Percentiles rank a stretch among this genome's conserved stretches.
These are phyloP conservation scores for Crambe crambe DNA, from an alignment of 37 sponge, comb jelly and placozoan species.

Conservation along the genomic window DNA sequence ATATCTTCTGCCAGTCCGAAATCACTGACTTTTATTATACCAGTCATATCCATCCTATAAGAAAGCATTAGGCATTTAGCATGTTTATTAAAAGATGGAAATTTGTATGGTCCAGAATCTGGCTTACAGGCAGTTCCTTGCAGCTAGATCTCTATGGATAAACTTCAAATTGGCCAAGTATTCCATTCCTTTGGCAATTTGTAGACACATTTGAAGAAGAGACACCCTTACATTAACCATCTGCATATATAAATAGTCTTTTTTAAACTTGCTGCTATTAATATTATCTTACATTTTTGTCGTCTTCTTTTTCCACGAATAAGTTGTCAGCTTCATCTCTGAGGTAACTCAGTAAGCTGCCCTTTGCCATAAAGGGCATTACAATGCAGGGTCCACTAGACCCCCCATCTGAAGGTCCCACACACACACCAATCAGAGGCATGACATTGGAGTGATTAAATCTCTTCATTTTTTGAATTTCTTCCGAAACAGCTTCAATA, in stretches of 20 bases:
- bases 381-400: slow-evolving; percentile 24
- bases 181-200: slow-evolving; percentile 47
- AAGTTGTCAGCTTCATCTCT: slow-evolving; percentile 7
- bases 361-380: slow-evolving; percentile 40
- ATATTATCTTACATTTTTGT: slow-evolving; percentile 11
- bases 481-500: slow-evolving; percentile 8
- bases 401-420: slow-evolving; percentile 2
- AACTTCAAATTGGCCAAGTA: slow-evolving; percentile 13
- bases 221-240: neutral
- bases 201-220: slow-evolving; percentile 21
- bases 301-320: neutral
- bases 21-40: slow-evolving; percentile 20
- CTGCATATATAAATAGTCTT: neutral
- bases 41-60: slow-evolving; percentile 7
- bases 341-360: slow-evolving; percentile 24
- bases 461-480: slow-evolving; percentile 12
- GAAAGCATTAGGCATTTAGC: no score
- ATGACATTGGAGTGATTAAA: slow-evolving; percentile 47
- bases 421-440: slow-evolving; percentile 39
- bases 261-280: neutral
- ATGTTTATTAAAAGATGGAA: no score
- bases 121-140: slow-evolving; percentile 52
- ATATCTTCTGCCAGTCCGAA: slow-evolving; percentile 21
- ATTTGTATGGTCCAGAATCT: neutral
- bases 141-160: slow-evolving; percentile 50